A percentile compares a stretch with the other conserved stretches of the same genome.
Conservation (phyloP, 2,113 vertebrate species). For the Notothenia rossii region DNA sequence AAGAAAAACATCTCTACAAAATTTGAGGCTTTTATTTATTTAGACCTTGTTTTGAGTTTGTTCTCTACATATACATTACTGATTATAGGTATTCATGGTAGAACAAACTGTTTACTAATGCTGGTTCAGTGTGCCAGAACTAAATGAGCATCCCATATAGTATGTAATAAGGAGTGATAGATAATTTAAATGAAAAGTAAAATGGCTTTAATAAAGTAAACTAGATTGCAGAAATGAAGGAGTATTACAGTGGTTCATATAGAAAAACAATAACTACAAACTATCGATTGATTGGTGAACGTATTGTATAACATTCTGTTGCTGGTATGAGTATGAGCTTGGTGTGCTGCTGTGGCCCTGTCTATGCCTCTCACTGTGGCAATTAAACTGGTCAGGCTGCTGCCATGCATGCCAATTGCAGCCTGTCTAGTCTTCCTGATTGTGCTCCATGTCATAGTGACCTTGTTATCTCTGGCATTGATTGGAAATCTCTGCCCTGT, state of each 20-base stretch:
- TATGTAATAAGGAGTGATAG: background rate
- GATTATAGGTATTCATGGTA: background rate
- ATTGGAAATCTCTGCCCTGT: slow-evolving; percentile 37
- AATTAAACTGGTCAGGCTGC: slow-evolving; percentile 29
- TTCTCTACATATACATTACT: background rate
- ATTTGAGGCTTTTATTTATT: too few species aligned
- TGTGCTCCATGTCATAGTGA: slow-evolving; percentile 42
- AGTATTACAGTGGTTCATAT: background rate
- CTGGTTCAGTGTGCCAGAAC: background rate
- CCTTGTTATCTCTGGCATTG: slow-evolving; percentile 39
- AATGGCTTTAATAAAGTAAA: background rate
- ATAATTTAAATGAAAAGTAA: background rate
- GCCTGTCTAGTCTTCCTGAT: slow-evolving; percentile 43
- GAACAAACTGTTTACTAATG: background rate
- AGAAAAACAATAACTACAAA: background rate
- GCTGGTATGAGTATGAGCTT: slow-evolving; percentile 35
- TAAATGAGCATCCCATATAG: background rate
- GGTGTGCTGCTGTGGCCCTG: slow-evolving; percentile 10
- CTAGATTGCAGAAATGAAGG: background rate
- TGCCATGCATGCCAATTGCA: slow-evolving; percentile 58
- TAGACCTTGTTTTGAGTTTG: background rate
- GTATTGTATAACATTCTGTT: background rate
- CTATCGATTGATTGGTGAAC: slow-evolving; percentile 6
- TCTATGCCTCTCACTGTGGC: slow-evolving; percentile 13
- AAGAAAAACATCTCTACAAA: too few species aligned